Percentiles rank a stretch among this genome's conserved stretches.
Conservation (phyloP, 2,888 invertebrate genomes). For the Leuctra nigra region DNA sequence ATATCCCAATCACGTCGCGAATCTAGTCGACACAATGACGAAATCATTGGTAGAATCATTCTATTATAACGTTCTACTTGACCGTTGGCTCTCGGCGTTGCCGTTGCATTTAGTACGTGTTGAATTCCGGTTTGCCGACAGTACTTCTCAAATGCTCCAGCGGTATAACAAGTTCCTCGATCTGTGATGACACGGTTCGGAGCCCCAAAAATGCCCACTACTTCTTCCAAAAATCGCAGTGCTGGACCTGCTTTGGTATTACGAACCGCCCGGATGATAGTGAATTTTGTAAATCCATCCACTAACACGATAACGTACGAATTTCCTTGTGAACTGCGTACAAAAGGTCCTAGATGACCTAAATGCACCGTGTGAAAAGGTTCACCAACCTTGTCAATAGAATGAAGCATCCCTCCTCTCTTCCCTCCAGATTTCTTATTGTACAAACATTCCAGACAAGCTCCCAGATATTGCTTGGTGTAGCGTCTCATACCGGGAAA, state of each 20-base stretch:
- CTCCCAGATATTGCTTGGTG: conserved; percentile 27
- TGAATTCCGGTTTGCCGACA: neutral
- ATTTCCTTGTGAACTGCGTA: neutral
- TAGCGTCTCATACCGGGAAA: conserved; percentile 31
- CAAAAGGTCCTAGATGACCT: conserved; percentile 12
- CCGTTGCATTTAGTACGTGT: neutral
- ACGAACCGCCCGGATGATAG: neutral
- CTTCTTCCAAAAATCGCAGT: neutral
- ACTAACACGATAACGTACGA: neutral
- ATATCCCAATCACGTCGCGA: neutral
- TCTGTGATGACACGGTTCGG: neutral
- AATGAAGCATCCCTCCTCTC: conserved; percentile 3
- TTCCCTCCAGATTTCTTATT: conserved; percentile 22
- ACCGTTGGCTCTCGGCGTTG: neutral
- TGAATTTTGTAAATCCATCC: neutral
- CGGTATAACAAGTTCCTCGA: neutral
- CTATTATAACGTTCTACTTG: neutral
- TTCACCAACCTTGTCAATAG: neutral
- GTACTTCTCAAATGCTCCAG: neutral
- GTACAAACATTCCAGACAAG: conserved; percentile 30
- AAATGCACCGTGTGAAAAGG: conserved; percentile 13
- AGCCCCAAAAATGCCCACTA: neutral
- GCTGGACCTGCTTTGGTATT: neutral
- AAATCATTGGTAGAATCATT: neutral
- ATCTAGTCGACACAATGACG: neutral